phyloP scores from a whole-genome alignment of 2,888 invertebrate species.

The Alsophila aescularia region DNA sequence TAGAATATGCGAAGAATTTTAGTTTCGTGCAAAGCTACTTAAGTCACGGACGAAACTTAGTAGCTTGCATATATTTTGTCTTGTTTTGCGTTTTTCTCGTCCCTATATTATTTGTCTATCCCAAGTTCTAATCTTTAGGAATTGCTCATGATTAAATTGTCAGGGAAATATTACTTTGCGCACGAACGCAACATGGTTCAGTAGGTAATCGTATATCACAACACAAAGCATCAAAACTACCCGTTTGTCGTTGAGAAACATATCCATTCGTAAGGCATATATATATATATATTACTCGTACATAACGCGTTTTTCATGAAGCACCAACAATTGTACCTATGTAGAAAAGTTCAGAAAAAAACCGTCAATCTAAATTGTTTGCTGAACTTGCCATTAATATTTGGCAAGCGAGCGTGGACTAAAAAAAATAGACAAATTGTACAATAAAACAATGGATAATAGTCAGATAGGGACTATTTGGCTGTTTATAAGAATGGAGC shows the following conservation, averaged over 20 bases:
- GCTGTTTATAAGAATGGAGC: constrained; percentile 25
- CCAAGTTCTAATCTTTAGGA: constrained; percentile 1
- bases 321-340: neutral
- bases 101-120: neutral
- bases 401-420: neutral
- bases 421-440: neutral
- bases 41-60: neutral
- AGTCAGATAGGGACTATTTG: constrained; percentile 12
- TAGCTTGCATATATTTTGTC: neutral
- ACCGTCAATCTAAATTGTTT: neutral
- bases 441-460: constrained; percentile 23
- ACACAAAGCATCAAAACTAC: neutral
- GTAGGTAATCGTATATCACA: too few relatives aligned
- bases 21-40: neutral
- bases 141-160: constrained; percentile 5
- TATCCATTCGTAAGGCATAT: too few relatives aligned
- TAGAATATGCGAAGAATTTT: neutral
- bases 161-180: constrained; percentile 5
- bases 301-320: neutral
- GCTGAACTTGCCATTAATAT: neutral
- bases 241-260: neutral
- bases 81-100: neutral
- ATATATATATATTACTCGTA: too few relatives aligned
- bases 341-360: neutral
- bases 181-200: neutral